Evolutionary conservation across 35 echinoderm and acorn worm genomes (phyloP).

Genomic region (Anneissia japonica): DNA sequence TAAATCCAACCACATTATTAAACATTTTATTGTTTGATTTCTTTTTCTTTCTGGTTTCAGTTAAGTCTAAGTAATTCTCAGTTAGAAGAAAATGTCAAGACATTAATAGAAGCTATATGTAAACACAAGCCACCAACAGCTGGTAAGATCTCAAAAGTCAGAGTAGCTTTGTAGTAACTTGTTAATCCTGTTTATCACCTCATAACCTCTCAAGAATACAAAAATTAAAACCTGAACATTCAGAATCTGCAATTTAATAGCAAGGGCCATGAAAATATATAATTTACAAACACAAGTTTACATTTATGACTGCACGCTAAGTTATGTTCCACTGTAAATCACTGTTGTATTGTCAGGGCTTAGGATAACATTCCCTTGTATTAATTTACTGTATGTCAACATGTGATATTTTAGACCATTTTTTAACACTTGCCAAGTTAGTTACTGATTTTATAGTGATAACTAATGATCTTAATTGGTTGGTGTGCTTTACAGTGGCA

Average conservation of each 20-base stretch:
- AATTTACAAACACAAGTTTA: not conserved
- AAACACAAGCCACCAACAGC: constrained; percentile 52
- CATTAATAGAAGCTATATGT: constrained; percentile 47
- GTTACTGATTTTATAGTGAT: too few relatives aligned
- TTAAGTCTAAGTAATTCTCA: constrained; percentile 70
- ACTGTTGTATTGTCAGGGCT: too few relatives aligned
- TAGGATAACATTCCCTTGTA: too few relatives aligned
- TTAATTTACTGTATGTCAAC: too few relatives aligned
- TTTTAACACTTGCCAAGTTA: too few relatives aligned
- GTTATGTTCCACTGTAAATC: not conserved
- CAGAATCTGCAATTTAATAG: not conserved
- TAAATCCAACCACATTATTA: not conserved
- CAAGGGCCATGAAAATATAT: not conserved
- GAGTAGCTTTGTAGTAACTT: too few relatives aligned
- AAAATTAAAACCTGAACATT: not conserved
- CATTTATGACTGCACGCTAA: not conserved
- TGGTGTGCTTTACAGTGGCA: too few relatives aligned
- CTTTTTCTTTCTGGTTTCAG: constrained; percentile 30
- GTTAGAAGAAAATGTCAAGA: constrained; percentile 72
- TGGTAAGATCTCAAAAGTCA: too few relatives aligned
- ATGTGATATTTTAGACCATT: too few relatives aligned
- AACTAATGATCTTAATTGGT: too few relatives aligned
- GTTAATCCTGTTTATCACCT: not conserved
- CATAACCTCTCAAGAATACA: not conserved
- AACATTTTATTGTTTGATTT: not conserved